Evolutionary conservation across 2,888 invertebrate genomes (phyloP), one percentile per base, ranked within the genome.

Genomic region (Oxycera nigricornis): DNA sequence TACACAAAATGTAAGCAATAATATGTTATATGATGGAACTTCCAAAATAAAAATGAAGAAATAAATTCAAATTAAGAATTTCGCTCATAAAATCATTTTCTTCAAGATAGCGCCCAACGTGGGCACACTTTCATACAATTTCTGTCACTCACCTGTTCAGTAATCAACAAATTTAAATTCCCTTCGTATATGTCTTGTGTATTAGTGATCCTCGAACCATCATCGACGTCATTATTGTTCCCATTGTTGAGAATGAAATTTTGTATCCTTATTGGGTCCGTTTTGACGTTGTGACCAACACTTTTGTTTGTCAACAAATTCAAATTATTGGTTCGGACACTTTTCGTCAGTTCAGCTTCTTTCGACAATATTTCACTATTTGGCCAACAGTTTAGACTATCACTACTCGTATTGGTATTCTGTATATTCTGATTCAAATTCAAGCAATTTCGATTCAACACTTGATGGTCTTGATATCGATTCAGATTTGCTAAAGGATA

Each of bases 231-330:
- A 62, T 74, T 28, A 73, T 70, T 73, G 24, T 67, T 61, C 30
- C 46, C 72, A 46, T 41, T 76, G 74, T 57, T 67, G 35, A 46
- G 39, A 41, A 50, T 65, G 46, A 30, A 52, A 73, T 35, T 52
- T 22, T 46, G 35, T n/a, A 26, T 73, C 57, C 55, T 61, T 2
- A 22, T 73, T 50, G 50, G 50, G 20, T 46, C 46, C 59, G 62
- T 62, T 46, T 68, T 68, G 68, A 2, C 6, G 31, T 28, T 24
- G 35, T 72, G 11, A 35, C 28, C 17, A 4, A 20, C 52, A 26
- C 68, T 62, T 41, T 67, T 74, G 62, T 73, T 74, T 30, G 72
- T 74, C 52, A 76, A 74, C 61, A 73, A 74, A 73, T 76, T 74
- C 35, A 68, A 68, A 46, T 74, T 74, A 20, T 70, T 70, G 9